A percentile compares a stretch with the other conserved stretches of the same genome.
Conservation (phyloP, 2,113 vertebrate genomes). For the Gavialis gangeticus region DNA sequence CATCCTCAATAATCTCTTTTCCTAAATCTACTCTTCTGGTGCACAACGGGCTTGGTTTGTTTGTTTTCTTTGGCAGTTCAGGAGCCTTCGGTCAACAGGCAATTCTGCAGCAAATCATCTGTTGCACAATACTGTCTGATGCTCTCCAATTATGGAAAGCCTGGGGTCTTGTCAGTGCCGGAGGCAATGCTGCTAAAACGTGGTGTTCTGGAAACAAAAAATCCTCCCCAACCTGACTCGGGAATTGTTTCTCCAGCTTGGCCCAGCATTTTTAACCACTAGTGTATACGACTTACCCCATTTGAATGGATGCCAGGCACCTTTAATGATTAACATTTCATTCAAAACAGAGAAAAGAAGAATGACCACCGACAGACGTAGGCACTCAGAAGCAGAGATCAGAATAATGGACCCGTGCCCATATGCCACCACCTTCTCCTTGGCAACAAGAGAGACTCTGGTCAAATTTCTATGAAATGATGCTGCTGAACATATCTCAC, state of each 20-base stretch:
- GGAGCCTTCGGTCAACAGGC: conserved; percentile 38
- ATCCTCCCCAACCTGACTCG: background rate
- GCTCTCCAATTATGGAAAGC: background rate
- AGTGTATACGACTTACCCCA: fast-evolving
- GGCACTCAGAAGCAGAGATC: too few species aligned
- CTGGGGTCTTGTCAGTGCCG: conserved; percentile 16
- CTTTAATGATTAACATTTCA: fast-evolving
- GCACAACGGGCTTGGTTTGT: background rate
- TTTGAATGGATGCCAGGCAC: background rate
- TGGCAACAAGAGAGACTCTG: too few species aligned
- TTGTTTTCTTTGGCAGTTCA: conserved; percentile 41
- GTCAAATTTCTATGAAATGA: too few species aligned
- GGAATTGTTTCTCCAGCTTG: background rate
- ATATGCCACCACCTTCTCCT: too few species aligned
- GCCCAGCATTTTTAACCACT: background rate
- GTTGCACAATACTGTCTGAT: background rate
- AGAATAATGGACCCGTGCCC: too few species aligned
- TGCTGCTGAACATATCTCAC: too few species aligned
- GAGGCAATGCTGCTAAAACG: background rate
- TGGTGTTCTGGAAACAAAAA: conserved; percentile 26
- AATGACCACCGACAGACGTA: too few species aligned
- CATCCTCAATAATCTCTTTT: background rate
- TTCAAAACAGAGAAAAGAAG: too few species aligned
- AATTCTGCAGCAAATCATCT: conserved; percentile 35
- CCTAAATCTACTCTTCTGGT: background rate